phyloP scores from a whole-genome alignment of 2,113 vertebrate genomes.

The Leptodactylus fuscus region DNA sequence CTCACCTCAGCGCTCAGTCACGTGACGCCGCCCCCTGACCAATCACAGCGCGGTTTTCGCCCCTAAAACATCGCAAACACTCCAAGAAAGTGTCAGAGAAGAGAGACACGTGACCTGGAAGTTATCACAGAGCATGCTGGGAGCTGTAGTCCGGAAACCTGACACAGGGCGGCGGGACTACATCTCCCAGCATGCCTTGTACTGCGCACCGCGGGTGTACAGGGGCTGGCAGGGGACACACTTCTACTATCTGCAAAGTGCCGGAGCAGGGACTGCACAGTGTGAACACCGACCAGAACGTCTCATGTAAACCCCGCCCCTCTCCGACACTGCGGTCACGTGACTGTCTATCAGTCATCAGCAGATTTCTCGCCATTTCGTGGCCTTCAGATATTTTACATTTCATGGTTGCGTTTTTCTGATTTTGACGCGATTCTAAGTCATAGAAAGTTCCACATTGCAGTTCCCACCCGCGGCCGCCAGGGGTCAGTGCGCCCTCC shows the following conservation, averaged over 20 bases:
- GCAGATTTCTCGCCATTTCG: background rate
- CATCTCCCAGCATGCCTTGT: constrained; percentile 10
- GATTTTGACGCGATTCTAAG: background rate
- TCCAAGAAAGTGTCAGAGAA: background rate
- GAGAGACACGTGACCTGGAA: constrained; percentile 13
- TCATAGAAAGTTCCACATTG: too few species aligned
- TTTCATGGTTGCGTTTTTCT: too few species aligned
- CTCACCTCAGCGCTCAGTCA: background rate
- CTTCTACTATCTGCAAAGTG: background rate
- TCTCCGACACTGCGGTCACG: background rate
- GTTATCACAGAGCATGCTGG: constrained; percentile 4
- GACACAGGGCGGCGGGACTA: background rate
- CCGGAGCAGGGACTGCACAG: background rate
- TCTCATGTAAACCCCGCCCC: background rate
- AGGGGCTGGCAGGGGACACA: background rate
- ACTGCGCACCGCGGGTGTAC: background rate
- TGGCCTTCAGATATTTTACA: background rate
- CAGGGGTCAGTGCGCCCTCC: background rate
- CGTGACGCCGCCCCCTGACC: background rate
- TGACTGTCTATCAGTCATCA: background rate
- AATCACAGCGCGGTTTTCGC: background rate
- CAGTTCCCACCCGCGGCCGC: background rate
- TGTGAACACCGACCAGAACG: too few species aligned
- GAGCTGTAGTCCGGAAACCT: constrained; percentile 16
- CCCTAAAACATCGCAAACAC: background rate